Percentiles rank a stretch among this genome's conserved stretches.
Conservation (phyloP, 2,797 vertebrate species). For the Aselliscus stoliczkanus region DNA sequence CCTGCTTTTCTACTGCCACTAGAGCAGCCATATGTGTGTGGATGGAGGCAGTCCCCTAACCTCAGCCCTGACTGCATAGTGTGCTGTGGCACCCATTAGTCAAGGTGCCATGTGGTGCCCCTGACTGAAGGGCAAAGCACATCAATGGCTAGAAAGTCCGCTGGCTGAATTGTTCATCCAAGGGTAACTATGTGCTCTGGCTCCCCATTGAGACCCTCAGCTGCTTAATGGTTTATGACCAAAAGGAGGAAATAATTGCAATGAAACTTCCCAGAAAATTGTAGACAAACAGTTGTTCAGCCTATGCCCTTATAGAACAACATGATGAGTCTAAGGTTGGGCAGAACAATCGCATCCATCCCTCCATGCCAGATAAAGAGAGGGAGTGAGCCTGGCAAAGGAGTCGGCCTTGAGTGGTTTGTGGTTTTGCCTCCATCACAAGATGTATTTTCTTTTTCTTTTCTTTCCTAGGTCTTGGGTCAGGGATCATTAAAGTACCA, state of each 20-base stretch:
- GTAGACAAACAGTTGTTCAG: neutral
- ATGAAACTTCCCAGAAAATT: neutral
- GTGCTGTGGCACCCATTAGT: too few relatives aligned
- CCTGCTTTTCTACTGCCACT: neutral
- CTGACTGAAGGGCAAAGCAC: neutral
- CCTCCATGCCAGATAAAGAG: neutral
- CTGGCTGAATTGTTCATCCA: neutral
- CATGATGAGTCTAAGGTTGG: too few relatives aligned
- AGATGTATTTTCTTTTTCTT: neutral
- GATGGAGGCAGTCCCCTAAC: too few relatives aligned
- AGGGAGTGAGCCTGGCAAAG: neutral
- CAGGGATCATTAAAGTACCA: neutral
- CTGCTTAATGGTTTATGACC: neutral
- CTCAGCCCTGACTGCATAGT: neutral
- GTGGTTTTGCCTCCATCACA: neutral
- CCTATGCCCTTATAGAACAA: neutral
- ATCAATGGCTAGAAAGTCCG: neutral
- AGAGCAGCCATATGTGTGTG: neutral
- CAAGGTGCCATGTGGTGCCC: neutral
- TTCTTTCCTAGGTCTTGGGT: neutral
- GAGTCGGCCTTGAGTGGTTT: neutral
- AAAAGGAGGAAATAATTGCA: neutral
- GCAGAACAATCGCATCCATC: neutral
- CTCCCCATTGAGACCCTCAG: neutral
- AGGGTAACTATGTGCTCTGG: neutral